Evolutionary conservation across 2,888 invertebrate species (phyloP).

Genomic region (Papilio demoleus): DNA sequence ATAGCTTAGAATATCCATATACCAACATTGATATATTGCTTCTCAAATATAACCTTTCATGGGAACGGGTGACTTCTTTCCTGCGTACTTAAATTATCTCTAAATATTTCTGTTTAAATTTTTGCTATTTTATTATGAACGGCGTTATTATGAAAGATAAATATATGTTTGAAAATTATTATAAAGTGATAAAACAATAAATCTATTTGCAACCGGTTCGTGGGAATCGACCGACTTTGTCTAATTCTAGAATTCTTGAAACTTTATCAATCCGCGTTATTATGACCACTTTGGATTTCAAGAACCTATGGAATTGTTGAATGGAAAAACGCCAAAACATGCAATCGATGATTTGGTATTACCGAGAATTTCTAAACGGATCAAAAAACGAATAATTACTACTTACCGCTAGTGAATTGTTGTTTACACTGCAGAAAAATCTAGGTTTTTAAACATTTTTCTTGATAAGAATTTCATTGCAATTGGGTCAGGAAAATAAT

Average conservation of each 20-base stretch:
- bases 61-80: too few species aligned
- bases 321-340: slow-evolving; percentile 24
- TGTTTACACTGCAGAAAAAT: neutral
- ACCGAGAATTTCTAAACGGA: slow-evolving; percentile 10
- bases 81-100: too few species aligned
- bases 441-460: neutral
- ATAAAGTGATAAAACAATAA: slow-evolving; percentile 10
- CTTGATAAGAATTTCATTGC: neutral
- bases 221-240: slow-evolving; percentile 15
- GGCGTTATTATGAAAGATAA: neutral
- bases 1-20: neutral
- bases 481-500: neutral
- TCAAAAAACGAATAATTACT: neutral
- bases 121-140: too few species aligned
- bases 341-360: neutral
- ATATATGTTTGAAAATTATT: neutral
- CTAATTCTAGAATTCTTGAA: slow-evolving; percentile 21
- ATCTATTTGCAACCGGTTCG: slow-evolving; percentile 8
- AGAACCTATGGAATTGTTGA: slow-evolving; percentile 3
- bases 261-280: slow-evolving; percentile 14
- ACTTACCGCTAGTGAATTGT: neutral
- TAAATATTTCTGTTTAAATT: too few species aligned
- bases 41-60: too few species aligned
- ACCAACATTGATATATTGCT: neutral
- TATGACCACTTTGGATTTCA: slow-evolving; percentile 9